phyloP scores from a whole-genome alignment of 2,797 vertebrate species.

The Delichon dasypus region DNA sequence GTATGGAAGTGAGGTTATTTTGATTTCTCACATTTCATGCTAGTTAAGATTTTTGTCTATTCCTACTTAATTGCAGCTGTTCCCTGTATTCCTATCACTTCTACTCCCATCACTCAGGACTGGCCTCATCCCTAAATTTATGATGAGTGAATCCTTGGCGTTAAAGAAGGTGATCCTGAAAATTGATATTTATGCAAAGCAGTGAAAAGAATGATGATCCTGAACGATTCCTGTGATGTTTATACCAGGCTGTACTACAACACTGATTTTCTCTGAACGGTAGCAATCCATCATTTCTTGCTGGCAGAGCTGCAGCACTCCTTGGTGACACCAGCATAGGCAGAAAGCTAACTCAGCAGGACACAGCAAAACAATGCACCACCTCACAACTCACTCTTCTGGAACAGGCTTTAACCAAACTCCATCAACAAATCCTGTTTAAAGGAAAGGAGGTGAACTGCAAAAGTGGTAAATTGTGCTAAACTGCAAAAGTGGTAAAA shows the following conservation, averaged over 20 bases:
- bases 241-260: not conserved
- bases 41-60: not conserved
- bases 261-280: not conserved
- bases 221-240: not conserved
- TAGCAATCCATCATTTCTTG: rapidly evolving
- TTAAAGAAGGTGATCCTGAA: not conserved
- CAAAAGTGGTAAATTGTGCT: not conserved
- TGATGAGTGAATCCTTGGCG: not conserved
- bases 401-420: not conserved
- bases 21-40: not conserved
- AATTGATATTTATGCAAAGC: not conserved
- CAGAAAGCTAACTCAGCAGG: not conserved
- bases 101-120: not conserved
- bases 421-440: not conserved
- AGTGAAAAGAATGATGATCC: not conserved
- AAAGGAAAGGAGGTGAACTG: not conserved
- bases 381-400: not conserved
- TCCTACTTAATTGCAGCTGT: not conserved
- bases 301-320: not conserved
- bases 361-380: not conserved
- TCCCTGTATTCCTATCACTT: not conserved
- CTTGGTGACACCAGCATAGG: not conserved
- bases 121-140: not conserved
- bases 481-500: too few relatives aligned
- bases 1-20: not conserved